Evolutionary conservation across 2,888 invertebrate genomes (phyloP).

Genomic region (Tortricodes alternella): DNA sequence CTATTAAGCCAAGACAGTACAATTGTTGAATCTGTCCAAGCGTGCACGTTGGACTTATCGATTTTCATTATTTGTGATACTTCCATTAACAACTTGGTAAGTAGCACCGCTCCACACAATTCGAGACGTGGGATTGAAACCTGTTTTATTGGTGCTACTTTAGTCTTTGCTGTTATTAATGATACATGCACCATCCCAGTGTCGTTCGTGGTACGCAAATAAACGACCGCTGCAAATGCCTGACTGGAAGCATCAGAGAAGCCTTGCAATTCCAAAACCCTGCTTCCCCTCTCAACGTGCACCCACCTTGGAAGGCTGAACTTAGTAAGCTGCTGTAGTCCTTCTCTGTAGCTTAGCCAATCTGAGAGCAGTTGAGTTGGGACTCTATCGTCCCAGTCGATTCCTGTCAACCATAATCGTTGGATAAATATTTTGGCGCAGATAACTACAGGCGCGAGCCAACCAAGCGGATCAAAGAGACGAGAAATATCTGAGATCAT

Average conservation of each 20-base stretch:
- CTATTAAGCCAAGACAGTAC: slow-evolving; percentile 8
- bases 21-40: slow-evolving; percentile 22
- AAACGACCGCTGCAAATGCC: slow-evolving; percentile 1
- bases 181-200: neutral
- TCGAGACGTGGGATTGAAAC: slow-evolving; percentile 1
- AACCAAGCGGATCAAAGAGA: neutral
- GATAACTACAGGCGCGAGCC: neutral
- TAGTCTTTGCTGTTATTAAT: neutral
- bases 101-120: slow-evolving; percentile 6
- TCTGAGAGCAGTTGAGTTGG: neutral
- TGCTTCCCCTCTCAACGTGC: neutral
- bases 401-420: neutral
- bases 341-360: neutral
- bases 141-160: slow-evolving; percentile 1
- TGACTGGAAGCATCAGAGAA: slow-evolving; percentile 2
- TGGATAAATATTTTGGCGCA: neutral
- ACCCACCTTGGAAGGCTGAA: neutral
- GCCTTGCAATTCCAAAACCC: neutral
- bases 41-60: neutral
- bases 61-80: slow-evolving; percentile 2
- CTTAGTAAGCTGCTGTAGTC: neutral
- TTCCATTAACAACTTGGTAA: neutral
- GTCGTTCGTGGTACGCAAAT: neutral
- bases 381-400: neutral
- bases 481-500: neutral